Percentiles rank a stretch among this genome's conserved stretches.
phyloP scores from a whole-genome alignment of 2,797 vertebrate genomes.

The Vireo griseus region DNA sequence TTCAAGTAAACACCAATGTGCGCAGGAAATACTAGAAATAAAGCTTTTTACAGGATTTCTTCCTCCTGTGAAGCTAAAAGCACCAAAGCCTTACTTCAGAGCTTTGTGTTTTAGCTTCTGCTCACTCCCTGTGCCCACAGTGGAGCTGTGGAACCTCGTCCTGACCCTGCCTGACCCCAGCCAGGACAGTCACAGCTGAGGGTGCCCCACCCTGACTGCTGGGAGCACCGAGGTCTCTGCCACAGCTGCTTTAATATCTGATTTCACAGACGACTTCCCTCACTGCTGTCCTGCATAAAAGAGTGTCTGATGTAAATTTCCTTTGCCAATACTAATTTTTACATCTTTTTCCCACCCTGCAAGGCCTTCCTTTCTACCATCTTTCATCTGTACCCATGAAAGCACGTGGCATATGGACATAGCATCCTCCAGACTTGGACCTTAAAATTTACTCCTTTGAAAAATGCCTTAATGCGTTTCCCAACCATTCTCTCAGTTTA shows the following conservation, averaged over 20 bases:
- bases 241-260: too few species aligned
- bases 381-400: background rate
- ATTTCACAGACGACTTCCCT: background rate
- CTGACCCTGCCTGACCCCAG: background rate
- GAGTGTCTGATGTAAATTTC: background rate
- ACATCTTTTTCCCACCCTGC: background rate
- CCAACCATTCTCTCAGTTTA: background rate
- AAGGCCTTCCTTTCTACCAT: background rate
- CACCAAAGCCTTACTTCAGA: background rate
- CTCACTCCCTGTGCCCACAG: background rate
- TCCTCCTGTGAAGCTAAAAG: background rate
- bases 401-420: rapidly evolving
- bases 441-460: background rate
- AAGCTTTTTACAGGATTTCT: background rate
- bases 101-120: background rate
- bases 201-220: too few species aligned
- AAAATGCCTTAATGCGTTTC: background rate
- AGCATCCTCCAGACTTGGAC: background rate
- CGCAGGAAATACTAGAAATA: background rate
- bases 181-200: background rate
- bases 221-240: background rate
- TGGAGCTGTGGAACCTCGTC: background rate
- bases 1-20: background rate
- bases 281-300: background rate
- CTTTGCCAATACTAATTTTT: background rate